Evolutionary conservation across 2,888 invertebrate species (phyloP), one percentile per base, ranked within the genome.

Genomic region (Caenorhabditis drosophilae): DNA sequence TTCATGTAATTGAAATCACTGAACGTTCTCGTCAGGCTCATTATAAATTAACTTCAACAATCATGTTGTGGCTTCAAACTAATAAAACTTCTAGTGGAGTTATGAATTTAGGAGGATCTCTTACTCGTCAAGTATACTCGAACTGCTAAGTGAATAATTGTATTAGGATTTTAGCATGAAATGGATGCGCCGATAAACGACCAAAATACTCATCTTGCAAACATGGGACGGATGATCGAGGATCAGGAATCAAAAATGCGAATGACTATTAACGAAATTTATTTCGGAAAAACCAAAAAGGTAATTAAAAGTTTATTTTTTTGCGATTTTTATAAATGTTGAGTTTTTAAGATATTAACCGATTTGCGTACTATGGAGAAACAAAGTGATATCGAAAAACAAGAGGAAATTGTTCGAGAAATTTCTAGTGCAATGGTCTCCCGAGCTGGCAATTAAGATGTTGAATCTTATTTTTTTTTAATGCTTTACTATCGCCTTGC

Each of bases 171-270:
- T 51, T 35, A 92, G 91, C 90, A 90, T 26, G 97, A 97, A 84
- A 91, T 90, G 84, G 97, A 98, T 85, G 89, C 90, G 0, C 87
- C 90, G 40, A 91, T 96, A 20, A 92, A 90, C 81, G 97, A 98
- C 76, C 90, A 92, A 25, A 92, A 91, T 42, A 93, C 97, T 0
- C 98, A 98, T 85, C 95, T 98, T 84, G 95, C 92, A 51, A 99
- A 98, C 86, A 98, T 98, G 82, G 98, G 98, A 22, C 89, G 91
- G 81, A 91, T 98, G 92, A 94, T 98, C 0, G 98, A 99, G 86
- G 97, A 98, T 81, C 97, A 97, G 93, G 98, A 98, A 85, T 98
- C 97, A 85, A 98, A 97, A 88, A 98, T 98, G 84, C 89, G 98
- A 77, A 93, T 92, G 85, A 96, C 95, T 4, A 88, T 98, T 79